A percentile compares a stretch with the other conserved stretches of the same genome.
These are phyloP conservation scores for Entelurus aequoreus DNA, from an alignment of 2,113 vertebrate species.

Conservation along the genomic window DNA sequence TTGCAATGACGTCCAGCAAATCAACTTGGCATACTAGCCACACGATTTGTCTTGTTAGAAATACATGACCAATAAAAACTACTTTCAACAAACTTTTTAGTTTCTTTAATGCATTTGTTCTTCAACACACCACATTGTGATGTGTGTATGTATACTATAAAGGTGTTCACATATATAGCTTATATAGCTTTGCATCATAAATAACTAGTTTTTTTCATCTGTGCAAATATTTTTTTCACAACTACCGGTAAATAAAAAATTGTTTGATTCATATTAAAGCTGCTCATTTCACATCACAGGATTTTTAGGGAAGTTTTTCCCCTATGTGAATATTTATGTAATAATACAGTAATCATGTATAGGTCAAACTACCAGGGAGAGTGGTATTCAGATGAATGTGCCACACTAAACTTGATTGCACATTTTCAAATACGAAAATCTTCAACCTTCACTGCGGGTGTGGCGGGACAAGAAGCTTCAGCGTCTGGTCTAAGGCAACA, in stretches of 20 bases:
- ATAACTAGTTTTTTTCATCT: too few species aligned
- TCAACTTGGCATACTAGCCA: not conserved
- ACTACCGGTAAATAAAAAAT: too few species aligned
- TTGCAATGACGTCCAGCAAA: not conserved
- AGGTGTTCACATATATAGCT: constrained; percentile 1
- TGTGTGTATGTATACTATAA: constrained; percentile 8
- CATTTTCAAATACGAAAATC: not conserved
- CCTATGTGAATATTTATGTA: too few species aligned
- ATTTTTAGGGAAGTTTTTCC: too few species aligned
- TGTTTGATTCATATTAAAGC: too few species aligned
- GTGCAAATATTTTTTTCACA: too few species aligned
- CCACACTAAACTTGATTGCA: constrained; percentile 2
- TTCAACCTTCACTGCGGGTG: constrained; percentile 16
- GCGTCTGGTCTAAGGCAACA: constrained; percentile 73
- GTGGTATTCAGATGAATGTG: too few species aligned
- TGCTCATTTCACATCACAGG: too few species aligned
- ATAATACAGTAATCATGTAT: too few species aligned
- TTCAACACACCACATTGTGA: constrained; percentile 9
- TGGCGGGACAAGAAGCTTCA: constrained; percentile 67
- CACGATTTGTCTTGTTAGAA: constrained; percentile 20
- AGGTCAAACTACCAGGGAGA: too few species aligned
- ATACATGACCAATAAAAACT: not conserved
- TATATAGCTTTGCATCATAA: not conserved
- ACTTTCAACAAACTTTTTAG: constrained; percentile 7
- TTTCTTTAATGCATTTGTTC: constrained; percentile 42